phyloP scores from a whole-genome alignment of 2,113 vertebrate genomes.

The Chloropsis cyanopogon region DNA sequence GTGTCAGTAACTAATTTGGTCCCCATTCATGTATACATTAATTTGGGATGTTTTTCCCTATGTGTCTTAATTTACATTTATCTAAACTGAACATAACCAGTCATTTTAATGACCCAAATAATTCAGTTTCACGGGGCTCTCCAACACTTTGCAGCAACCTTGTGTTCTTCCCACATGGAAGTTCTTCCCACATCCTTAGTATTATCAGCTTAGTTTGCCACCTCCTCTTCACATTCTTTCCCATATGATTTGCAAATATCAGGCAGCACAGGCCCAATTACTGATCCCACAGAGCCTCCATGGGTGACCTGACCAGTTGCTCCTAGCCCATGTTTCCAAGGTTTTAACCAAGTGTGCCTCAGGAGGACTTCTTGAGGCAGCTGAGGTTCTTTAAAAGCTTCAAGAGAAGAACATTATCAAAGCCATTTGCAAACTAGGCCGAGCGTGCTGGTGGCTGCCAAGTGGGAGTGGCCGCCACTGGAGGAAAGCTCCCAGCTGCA shows the following conservation, averaged over 20 bases:
- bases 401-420: background rate
- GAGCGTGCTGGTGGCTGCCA: accelerated
- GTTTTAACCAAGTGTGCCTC: background rate
- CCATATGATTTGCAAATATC: background rate
- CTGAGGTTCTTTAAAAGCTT: background rate
- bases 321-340: background rate
- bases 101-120: background rate
- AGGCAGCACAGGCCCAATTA: background rate
- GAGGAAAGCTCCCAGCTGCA: background rate
- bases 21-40: background rate
- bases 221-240: background rate
- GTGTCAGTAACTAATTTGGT: background rate
- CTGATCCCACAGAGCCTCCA: background rate
- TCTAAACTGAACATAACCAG: background rate
- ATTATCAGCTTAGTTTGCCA: background rate
- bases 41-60: background rate
- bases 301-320: background rate
- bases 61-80: background rate
- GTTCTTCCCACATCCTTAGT: background rate
- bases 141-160: background rate
- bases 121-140: background rate
- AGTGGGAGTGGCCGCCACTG: background rate
- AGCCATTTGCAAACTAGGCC: background rate
- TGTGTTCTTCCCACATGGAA: background rate
- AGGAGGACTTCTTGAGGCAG: background rate